phyloP scores from a whole-genome alignment of 2,797 vertebrate genomes.

The Dromococcyx pavoninus region DNA sequence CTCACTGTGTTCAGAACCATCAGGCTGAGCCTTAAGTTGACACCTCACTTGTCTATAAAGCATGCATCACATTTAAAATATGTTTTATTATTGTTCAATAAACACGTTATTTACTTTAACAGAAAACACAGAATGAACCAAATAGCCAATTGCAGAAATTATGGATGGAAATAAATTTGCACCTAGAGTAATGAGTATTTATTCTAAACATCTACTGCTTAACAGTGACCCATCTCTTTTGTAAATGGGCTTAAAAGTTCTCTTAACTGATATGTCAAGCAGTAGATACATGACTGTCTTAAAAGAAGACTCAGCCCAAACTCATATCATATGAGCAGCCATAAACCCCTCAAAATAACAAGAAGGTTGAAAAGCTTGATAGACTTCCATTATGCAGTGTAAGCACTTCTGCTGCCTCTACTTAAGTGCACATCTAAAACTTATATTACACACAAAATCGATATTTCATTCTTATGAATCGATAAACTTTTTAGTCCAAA shows the following conservation, averaged over 20 bases:
- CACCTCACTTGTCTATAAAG: neutral
- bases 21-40: neutral
- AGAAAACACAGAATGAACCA: neutral
- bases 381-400: neutral
- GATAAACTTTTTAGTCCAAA: slow-evolving; percentile 16
- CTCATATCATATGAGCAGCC: neutral
- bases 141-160: neutral
- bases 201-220: neutral
- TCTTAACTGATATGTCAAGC: neutral
- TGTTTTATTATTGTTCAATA: neutral
- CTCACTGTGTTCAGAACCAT: neutral
- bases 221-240: neutral
- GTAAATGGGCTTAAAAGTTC: neutral
- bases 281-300: neutral
- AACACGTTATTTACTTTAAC: neutral
- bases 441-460: slow-evolving; percentile 18
- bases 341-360: neutral
- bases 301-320: neutral
- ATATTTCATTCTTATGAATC: slow-evolving; percentile 37
- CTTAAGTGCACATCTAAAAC: neutral
- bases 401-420: neutral
- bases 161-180: slow-evolving; percentile 3
- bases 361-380: neutral
- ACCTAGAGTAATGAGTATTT: neutral
- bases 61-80: neutral